Base-by-base conservation (phyloP, 1,140 invertebrate species). In the Diprion similis region DNA sequence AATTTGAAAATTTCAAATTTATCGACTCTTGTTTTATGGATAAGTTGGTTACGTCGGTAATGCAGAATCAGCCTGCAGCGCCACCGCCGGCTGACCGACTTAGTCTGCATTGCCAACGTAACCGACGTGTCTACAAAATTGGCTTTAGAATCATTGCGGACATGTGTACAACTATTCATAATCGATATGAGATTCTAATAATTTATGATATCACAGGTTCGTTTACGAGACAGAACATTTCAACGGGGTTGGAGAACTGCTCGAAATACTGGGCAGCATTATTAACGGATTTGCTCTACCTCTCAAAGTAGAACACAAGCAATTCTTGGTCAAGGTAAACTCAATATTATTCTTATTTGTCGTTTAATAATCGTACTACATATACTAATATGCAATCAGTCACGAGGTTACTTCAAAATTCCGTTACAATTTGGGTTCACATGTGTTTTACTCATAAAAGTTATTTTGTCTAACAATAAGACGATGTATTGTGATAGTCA, bases 221-320 rank as follows among this genome's bases (percentile, higher is more conserved):
- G 97, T 99, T 80, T 99, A 99, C 90, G 98, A 99, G 92, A 99
- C 98, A 78, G 98, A 99, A 91, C 97, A 98, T 88, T 99, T 99
- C 88, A 99, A 99, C 89, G 98, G 98, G 78, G 97, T 99, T 76
- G 98, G 97, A 76, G 98, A 99, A 89, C 91, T 99, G 82, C 91
- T 99, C 82, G 98, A 99, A 93, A 99, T 99, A 88, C 91, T 99
- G 88, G 98, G 98, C 90, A 98, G 96, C 90, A 99, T 99, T 90
- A 99, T 99, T 86, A 99, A 99, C 90, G 98, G 98, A 76, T 99
- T 99, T 91, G 98, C 98, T 82, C 91, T 99, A 84, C 98, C 98
- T 48, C 89, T 99, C 83, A 99, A 99, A 90, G 92, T 95, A 81
- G 97, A 99, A 91, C 97, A 99, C 89, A 98, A 98, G 91, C 96